Percentiles rank a stretch among this genome's conserved stretches.
Conservation (phyloP, 2,113 vertebrate genomes). For the Catharus fuscescens region DNA sequence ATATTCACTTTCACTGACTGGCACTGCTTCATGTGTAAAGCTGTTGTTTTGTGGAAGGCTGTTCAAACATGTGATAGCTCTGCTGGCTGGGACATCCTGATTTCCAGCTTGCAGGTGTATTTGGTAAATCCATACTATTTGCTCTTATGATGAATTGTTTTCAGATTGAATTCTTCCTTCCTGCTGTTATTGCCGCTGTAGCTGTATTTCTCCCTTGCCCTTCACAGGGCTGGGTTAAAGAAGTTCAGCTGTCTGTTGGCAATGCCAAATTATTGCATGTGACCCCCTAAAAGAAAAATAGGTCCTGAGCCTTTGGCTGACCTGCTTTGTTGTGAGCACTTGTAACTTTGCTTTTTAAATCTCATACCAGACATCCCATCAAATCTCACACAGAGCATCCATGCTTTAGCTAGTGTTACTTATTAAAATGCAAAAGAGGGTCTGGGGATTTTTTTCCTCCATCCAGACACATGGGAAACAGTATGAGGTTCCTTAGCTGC, state of each 20-base stretch:
- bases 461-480: neutral
- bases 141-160: neutral
- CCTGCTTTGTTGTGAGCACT: neutral
- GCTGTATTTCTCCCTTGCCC: neutral
- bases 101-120: neutral
- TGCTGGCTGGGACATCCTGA: neutral
- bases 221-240: neutral
- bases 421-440: neutral
- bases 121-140: neutral
- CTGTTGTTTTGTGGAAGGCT: neutral
- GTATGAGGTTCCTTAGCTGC: neutral
- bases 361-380: neutral
- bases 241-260: neutral
- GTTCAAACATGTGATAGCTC: neutral
- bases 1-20: neutral
- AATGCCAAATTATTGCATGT: fast-evolving
- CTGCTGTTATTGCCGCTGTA: neutral
- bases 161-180: neutral
- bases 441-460: fast-evolving
- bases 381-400: neutral
- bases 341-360: neutral
- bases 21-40: neutral
- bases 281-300: neutral
- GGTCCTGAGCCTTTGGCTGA: neutral
- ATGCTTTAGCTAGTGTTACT: neutral